phyloP scores from a whole-genome alignment of 2,113 vertebrate genomes.

The Oreochromis niloticus region DNA sequence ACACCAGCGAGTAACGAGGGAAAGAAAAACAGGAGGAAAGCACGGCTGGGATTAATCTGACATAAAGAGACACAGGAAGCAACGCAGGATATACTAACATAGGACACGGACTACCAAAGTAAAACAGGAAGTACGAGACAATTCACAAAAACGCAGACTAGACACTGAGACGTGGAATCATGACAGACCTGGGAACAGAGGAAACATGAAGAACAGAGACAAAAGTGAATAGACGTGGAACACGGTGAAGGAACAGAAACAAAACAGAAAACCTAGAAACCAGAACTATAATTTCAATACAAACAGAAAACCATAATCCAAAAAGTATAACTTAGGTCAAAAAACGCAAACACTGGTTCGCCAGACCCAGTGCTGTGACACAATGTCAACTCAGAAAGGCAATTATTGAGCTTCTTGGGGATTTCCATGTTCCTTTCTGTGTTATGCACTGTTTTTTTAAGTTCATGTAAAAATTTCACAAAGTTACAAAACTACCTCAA shows the following conservation, averaged over 20 bases:
- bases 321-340: accelerated
- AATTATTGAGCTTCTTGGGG: not conserved
- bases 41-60: not conserved
- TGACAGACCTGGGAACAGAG: not conserved
- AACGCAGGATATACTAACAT: not conserved
- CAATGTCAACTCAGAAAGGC: not conserved
- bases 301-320: not conserved
- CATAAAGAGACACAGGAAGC: not conserved
- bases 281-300: not conserved
- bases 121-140: not conserved
- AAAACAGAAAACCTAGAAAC: not conserved
- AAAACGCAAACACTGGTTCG: not conserved
- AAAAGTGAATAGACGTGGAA: not conserved
- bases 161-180: not conserved
- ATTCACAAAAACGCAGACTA: not conserved
- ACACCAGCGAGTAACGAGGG: not conserved
- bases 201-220: not conserved
- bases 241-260: not conserved
- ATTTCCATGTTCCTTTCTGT: not conserved
- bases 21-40: not conserved
- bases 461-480: not conserved
- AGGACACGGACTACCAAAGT: not conserved
- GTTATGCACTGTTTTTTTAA: not conserved
- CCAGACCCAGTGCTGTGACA: accelerated
- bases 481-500: not conserved